These are phyloP conservation scores for Cantharis nigra DNA, from an alignment of 2,888 invertebrate species.

Conservation along the genomic window DNA sequence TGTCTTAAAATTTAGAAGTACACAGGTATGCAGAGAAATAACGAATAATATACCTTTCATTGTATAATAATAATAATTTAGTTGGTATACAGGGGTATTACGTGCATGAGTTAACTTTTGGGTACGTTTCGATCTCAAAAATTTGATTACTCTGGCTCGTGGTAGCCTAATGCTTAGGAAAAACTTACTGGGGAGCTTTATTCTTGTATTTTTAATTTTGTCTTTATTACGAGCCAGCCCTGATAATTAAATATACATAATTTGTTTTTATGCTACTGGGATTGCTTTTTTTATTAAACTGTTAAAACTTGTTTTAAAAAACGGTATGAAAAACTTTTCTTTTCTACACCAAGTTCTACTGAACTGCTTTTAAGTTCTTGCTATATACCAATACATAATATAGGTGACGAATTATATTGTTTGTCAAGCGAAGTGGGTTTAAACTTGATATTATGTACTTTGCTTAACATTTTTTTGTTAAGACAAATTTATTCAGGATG, in stretches of 20 bases:
- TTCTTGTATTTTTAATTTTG: neutral
- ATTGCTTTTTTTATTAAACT: neutral
- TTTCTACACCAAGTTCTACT: too few species aligned
- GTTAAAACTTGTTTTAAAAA: too few species aligned
- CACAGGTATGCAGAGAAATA: neutral
- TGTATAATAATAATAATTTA: neutral
- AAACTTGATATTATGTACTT: too few species aligned
- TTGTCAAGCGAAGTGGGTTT: too few species aligned
- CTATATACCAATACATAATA: too few species aligned
- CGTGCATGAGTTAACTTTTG: neutral
- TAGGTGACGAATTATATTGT: too few species aligned
- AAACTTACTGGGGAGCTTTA: neutral
- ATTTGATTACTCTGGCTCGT: neutral
- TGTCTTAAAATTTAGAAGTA: constrained; percentile 2
- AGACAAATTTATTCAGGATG: too few species aligned
- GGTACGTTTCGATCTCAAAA: neutral
- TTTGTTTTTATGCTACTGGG: neutral
- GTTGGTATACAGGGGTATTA: neutral
- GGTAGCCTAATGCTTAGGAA: neutral
- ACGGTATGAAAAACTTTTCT: too few species aligned
- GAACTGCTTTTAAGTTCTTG: too few species aligned
- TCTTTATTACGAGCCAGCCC: neutral
- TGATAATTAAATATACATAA: neutral
- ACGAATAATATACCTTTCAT: constrained; percentile 21
- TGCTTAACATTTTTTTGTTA: too few species aligned